A percentile compares a stretch with the other conserved stretches of the same genome.
Evolutionary conservation across 2,888 invertebrate genomes (phyloP).

Genomic region (Chrysomela aeneicollis): DNA sequence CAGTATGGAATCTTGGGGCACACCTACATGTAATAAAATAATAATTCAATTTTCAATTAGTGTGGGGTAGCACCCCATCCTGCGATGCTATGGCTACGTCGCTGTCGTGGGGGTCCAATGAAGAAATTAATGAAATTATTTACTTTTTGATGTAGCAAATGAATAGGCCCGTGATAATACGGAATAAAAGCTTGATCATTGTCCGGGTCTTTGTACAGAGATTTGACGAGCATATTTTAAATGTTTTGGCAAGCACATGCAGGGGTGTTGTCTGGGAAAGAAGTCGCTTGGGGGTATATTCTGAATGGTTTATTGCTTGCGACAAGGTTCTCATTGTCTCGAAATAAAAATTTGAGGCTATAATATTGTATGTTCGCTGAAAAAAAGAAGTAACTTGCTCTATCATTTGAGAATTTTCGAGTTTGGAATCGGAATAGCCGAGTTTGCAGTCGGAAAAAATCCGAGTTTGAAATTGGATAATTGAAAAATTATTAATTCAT

Average conservation of each 20-base stretch:
- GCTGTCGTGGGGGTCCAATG: constrained; percentile 38
- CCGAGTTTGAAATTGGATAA: no score
- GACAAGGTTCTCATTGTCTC: no score
- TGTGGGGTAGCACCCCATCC: background rate
- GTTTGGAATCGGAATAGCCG: no score
- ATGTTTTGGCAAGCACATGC: constrained; percentile 19
- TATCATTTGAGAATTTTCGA: no score
- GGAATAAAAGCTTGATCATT: constrained; percentile 33
- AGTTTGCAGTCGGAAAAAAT: no score
- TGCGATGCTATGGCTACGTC: background rate
- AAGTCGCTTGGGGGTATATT: constrained; percentile 22
- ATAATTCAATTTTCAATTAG: constrained; percentile 1
- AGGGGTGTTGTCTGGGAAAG: constrained; percentile 29
- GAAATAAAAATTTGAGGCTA: no score
- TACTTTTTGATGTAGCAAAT: constrained; percentile 48
- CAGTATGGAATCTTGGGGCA: no score
- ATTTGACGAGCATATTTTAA: constrained; percentile 30
- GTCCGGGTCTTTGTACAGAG: constrained; percentile 23
- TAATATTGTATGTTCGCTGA: no score
- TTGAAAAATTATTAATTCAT: no score
- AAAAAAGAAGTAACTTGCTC: no score
- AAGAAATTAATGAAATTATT: constrained; percentile 48
- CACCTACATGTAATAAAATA: no score
- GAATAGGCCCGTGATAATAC: constrained; percentile 43
- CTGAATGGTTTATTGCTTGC: background rate